A percentile compares a stretch with the other conserved stretches of the same genome.
These are phyloP conservation scores for Globicephala melas DNA, from an alignment of 2,113 vertebrate species.

Conservation along the genomic window DNA sequence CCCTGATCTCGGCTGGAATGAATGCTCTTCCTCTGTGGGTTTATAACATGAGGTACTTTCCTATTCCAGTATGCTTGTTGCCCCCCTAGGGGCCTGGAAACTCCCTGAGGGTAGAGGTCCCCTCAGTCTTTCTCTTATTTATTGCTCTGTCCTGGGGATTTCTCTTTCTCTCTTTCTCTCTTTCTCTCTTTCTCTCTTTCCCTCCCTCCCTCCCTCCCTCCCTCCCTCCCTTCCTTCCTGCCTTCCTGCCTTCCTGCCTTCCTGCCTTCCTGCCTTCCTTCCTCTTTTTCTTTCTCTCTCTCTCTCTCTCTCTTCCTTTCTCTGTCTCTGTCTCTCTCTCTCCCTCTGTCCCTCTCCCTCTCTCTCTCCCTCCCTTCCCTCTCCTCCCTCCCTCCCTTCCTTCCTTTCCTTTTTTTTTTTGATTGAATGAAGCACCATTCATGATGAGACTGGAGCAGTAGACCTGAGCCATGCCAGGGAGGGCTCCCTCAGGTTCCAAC, in stretches of 20 bases:
- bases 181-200: too few species aligned
- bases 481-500: neutral
- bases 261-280: fast-evolving
- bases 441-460: neutral
- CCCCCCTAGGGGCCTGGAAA: neutral
- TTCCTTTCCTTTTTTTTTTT: neutral
- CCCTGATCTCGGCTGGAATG: neutral
- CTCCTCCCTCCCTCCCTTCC: too few species aligned
- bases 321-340: too few species aligned
- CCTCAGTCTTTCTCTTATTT: neutral
- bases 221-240: too few species aligned
- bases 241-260: fast-evolving
- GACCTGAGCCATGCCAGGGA: neutral
- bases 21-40: neutral
- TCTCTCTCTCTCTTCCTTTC: too few species aligned
- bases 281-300: too few species aligned
- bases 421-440: neutral
- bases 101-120: neutral
- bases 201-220: too few species aligned
- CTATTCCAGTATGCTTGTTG: neutral
- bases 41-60: neutral
- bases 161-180: neutral
- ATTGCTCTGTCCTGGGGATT: neutral
- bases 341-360: too few species aligned
- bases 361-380: too few species aligned